These are phyloP conservation scores for Xyliphius kryptos DNA, from an alignment of 2,113 vertebrate species.

Conservation along the genomic window DNA sequence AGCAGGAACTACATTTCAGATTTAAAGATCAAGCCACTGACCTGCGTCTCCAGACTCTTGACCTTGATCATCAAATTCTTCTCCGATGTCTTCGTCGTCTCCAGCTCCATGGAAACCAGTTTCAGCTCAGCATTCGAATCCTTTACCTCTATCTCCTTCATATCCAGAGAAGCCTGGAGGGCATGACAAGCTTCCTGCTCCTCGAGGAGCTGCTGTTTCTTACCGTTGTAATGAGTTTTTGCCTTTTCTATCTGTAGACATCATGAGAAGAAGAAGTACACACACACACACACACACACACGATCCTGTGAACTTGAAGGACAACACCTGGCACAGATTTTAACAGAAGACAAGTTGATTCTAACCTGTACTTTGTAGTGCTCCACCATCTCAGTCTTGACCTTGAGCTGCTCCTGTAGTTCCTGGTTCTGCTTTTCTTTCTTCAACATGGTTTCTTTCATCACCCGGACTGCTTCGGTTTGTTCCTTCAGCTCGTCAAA, in stretches of 20 bases:
- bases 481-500: conserved; percentile 67
- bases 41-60: conserved; percentile 77
- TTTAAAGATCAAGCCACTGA: no score
- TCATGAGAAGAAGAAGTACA: no score
- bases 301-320: no score
- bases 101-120: conserved; percentile 66
- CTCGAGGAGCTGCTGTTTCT: conserved; percentile 82
- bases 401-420: conserved; percentile 66
- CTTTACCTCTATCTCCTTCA: conserved; percentile 63
- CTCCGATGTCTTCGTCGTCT: conserved; percentile 63
- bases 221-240: conserved; percentile 71
- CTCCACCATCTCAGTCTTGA: conserved; percentile 73
- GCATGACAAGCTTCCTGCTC: conserved; percentile 55
- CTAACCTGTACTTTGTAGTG: conserved; percentile 84
- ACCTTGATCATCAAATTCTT: conserved; percentile 66
- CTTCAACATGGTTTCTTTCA: conserved; percentile 49
- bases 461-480: conserved; percentile 34
- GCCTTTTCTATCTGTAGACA: conserved; percentile 79
- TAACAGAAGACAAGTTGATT: neutral
- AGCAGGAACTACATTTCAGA: no score
- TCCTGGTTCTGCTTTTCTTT: conserved; percentile 52
- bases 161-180: conserved; percentile 64
- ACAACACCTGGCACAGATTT: no score
- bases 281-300: no score
- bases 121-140: conserved; percentile 58